A percentile compares a stretch with the other conserved stretches of the same genome.
These are phyloP conservation scores for Agrilus biguttatus DNA, from an alignment of 2,888 invertebrate genomes.

Conservation along the genomic window DNA sequence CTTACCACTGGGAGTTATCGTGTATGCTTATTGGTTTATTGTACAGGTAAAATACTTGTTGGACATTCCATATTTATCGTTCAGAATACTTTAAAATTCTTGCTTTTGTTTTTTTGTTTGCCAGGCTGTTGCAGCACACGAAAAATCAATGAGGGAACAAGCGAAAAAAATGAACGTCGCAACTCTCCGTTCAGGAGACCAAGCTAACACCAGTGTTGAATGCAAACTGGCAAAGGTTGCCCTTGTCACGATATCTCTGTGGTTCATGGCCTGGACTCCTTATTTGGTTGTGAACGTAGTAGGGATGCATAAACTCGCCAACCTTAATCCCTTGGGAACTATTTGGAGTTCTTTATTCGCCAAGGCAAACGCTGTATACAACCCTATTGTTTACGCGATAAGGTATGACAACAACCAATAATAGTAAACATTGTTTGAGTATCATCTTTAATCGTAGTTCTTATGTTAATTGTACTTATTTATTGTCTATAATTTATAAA, in stretches of 20 bases:
- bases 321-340: slow-evolving; percentile 64
- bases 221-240: slow-evolving; percentile 83
- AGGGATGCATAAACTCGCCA: slow-evolving; percentile 61
- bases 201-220: slow-evolving; percentile 66
- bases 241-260: slow-evolving; percentile 75
- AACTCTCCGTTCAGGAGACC: slow-evolving; percentile 66
- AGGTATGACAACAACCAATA: slow-evolving; percentile 38
- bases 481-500: no score
- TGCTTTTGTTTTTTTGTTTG: slow-evolving; percentile 11
- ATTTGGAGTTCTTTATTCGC: slow-evolving; percentile 87
- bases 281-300: slow-evolving; percentile 71
- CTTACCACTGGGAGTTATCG: slow-evolving; percentile 60
- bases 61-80: not conserved
- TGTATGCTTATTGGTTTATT: slow-evolving; percentile 81
- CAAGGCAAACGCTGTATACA: slow-evolving; percentile 82
- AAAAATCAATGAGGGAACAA: slow-evolving; percentile 76
- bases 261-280: slow-evolving; percentile 90
- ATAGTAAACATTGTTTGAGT: no score
- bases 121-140: slow-evolving; percentile 70
- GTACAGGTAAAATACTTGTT: slow-evolving; percentile 43
- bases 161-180: slow-evolving; percentile 91
- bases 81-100: no score
- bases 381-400: slow-evolving; percentile 83
- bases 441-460: no score
- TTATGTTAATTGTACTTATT: no score